A percentile compares a stretch with the other conserved stretches of the same genome.
Conservation (phyloP, 2,888 invertebrate genomes). For the Trissolcus brochymenae region DNA sequence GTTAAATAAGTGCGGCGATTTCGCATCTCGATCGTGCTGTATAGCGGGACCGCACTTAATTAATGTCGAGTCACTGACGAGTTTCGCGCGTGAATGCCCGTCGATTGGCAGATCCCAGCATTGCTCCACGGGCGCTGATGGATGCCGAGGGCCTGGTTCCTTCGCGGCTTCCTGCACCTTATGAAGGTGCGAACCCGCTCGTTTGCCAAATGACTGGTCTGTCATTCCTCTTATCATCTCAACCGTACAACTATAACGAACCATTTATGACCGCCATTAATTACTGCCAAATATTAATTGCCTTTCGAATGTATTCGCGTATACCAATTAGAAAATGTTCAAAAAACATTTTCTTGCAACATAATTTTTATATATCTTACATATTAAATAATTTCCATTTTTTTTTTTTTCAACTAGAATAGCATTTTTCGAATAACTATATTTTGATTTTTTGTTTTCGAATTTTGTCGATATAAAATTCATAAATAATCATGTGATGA, state of each 20-base stretch:
- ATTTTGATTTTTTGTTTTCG: too few relatives aligned
- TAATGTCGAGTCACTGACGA: conserved; percentile 67
- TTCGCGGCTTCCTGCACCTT: conserved; percentile 69
- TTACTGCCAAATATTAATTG: conserved; percentile 55
- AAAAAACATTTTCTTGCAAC: background rate
- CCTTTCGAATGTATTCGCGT: conserved; percentile 2
- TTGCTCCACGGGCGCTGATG: conserved; percentile 65
- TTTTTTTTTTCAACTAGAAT: too few relatives aligned
- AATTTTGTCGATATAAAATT: too few relatives aligned
- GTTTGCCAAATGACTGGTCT: conserved; percentile 72
- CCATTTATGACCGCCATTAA: conserved; percentile 45
- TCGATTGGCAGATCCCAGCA: conserved; percentile 62
- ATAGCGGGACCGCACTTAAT: conserved; percentile 62
- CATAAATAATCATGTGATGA: too few relatives aligned
- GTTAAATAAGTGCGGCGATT: conserved; percentile 38
- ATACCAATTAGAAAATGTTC: background rate
- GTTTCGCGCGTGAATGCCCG: conserved; percentile 65
- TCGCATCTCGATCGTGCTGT: conserved; percentile 35
- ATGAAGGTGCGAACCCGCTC: conserved; percentile 68
- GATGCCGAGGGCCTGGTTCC: conserved; percentile 71
- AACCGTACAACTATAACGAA: conserved; percentile 23
- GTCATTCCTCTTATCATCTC: conserved; percentile 52
- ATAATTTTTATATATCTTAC: too few relatives aligned
- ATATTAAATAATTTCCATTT: too few relatives aligned
- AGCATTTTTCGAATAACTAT: too few relatives aligned